Conservation (phyloP, 2,113 vertebrate species). For the Gallinago jamesoni region DNA sequence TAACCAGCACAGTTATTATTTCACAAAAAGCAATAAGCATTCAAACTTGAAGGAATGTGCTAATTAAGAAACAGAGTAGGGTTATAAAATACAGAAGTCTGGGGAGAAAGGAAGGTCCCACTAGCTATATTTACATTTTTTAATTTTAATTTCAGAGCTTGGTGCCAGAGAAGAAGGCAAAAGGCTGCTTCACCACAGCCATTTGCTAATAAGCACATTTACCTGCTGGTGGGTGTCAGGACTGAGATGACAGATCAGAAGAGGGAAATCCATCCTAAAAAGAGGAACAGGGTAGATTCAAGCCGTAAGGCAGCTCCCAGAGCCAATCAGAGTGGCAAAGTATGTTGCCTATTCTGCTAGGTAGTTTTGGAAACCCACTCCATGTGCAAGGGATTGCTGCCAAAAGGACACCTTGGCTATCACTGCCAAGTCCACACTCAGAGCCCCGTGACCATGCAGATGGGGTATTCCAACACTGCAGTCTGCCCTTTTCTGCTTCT, state of each 20-base stretch:
- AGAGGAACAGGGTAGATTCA: neutral
- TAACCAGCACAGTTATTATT: neutral
- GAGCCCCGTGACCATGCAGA: neutral
- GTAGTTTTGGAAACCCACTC: neutral
- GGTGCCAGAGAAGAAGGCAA: neutral
- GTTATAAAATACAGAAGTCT: neutral
- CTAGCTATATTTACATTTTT: neutral
- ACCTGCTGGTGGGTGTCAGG: neutral
- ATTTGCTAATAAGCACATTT: neutral
- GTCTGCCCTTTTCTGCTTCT: neutral
- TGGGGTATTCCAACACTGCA: neutral
- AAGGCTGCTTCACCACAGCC: neutral
- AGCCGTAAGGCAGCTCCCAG: neutral
- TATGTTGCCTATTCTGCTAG: neutral
- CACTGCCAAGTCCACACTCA: neutral
- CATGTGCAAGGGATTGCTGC: neutral
- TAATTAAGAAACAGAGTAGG: neutral
- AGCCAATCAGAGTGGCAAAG: neutral
- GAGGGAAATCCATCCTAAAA: neutral
- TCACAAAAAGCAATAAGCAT: neutral
- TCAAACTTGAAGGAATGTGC: neutral
- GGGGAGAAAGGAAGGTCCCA: neutral
- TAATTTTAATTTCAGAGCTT: neutral
- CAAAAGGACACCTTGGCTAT: neutral
- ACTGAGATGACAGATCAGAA: neutral